These are phyloP conservation scores for Leptinotarsa lineolata DNA, from an alignment of 1,140 invertebrate genomes.

Conservation along the genomic window DNA sequence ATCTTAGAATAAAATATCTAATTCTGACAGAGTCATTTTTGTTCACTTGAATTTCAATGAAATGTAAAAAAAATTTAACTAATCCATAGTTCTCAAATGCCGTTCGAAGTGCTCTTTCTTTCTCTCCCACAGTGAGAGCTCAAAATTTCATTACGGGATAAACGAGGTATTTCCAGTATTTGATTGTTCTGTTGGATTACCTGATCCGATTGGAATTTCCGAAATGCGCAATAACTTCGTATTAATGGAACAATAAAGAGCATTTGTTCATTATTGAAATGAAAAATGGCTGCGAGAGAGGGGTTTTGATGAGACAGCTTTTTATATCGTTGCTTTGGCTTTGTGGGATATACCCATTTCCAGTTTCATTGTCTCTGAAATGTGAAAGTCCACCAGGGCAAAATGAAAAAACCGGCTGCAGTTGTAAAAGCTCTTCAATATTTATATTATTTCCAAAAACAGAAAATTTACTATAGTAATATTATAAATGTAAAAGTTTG, in stretches of 20 bases:
- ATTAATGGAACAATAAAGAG: slow-evolving; percentile 8
- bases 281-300: not conserved
- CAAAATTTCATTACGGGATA: not conserved
- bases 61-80: no score
- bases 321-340: not conserved
- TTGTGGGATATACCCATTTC: not conserved
- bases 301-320: not conserved
- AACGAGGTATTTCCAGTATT: not conserved
- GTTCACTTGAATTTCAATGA: no score
- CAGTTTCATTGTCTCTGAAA: no score
- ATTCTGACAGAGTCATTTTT: no score
- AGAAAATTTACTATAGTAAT: no score
- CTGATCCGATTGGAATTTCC: not conserved
- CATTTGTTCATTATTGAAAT: not conserved
- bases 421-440: no score
- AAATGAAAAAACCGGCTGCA: no score
- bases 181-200: not conserved
- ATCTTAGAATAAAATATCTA: no score
- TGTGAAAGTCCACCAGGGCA: no score
- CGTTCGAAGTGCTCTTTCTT: not conserved
- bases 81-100: not conserved
- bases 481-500: no score
- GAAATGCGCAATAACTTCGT: not conserved
- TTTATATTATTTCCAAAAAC: no score
- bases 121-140: not conserved